Base-by-base conservation (phyloP, 1,140 invertebrate species). In the Dinoponera quadriceps region DNA sequence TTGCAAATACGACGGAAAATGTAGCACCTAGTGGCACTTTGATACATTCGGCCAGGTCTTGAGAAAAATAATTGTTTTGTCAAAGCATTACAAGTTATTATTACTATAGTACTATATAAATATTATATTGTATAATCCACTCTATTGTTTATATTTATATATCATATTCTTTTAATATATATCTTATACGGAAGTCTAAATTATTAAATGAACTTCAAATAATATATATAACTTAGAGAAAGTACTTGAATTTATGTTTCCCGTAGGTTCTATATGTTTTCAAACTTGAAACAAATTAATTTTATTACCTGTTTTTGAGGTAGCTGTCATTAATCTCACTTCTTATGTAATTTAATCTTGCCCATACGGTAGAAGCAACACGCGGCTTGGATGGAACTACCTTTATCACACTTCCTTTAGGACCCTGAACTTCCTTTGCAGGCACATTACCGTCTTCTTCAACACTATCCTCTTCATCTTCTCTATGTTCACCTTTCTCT, bases 301-400 rank as follows among this genome's bases (percentile, higher is more conserved):
- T 59, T 20, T 72, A 20, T 83, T 85, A 92, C 92, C 91, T 90
- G 22, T 88, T 83, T 73, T 82, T 90, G 14, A 73, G 38, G 13
- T 74, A 84, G 25, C 74, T 89, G 3, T 88, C 77, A 22, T 27
- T 86, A 38, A 81, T 18, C 11, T 84, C 86, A 49, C 82, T 89
- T 87, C 90, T 90, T 3, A 85, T 71, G 65, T 90, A 88, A 83
- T 95, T 95, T 73, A 96, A 90, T 92, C 95, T 94, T 0, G 95
- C 94, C 95, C 95, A 96, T n/a, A 96, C 95, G 89, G 94, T 94
- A 4, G 94, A 94, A 0, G 93, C 91, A 74, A 94, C 87, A 60
- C 91, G 91, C 44, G 94, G 94, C 83, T 95, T 94, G 9, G 86
- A 89, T 72, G 91, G 90, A 20, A 94, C 91, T 38, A 94, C 93